Base-by-base conservation (phyloP, 1,140 invertebrate genomes). In the Zaprionus capensis region DNA sequence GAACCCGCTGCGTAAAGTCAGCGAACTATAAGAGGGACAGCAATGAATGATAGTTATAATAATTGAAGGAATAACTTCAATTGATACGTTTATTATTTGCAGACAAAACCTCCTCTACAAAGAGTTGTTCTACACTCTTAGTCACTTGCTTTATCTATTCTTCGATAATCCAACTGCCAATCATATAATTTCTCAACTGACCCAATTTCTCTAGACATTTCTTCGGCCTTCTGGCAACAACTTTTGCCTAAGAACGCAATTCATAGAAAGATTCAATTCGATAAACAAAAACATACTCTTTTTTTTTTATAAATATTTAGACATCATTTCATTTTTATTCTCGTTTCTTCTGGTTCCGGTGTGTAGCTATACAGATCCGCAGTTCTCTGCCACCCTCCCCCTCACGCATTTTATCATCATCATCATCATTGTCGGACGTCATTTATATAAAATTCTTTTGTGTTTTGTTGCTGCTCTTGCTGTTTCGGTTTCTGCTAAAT, bases 191-290 rank as follows among this genome's bases (percentile, higher is more conserved):
- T 61, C 46, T 55, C 67, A 36, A 22, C 5, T 73, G 71, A 69
- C 71, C 71, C 31, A 74, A 36, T 58, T 59, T 38, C 24, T 57
- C 51, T 34, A 59, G 34, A 34, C 65, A 57, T 71, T 75, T 68
- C 24, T 55, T 46, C 20, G 20, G 46, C 55, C 6, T 64, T 75
- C 68, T 71, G 38, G 34, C 51, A 65, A 14, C 17, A 76, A 69
- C 28, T 41, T 74, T 65, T 78, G 70, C 36, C 53, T 58, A 64
- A 74, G 55, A 69, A 74, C 76, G 76, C 76, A 78, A 67, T 73
- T 62, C 44, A 22, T 2, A 59, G 53, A 57, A 34, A 34, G 20
- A 12, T 51, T 51, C 46, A 12, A 24, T 51, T 41, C 64, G 65
- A 61, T 75, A 78, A 75, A 74, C 71, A 78, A 78, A 73, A 44